Base-by-base conservation (phyloP, 2,113 vertebrate genomes). In the Sinosuthora webbiana region DNA sequence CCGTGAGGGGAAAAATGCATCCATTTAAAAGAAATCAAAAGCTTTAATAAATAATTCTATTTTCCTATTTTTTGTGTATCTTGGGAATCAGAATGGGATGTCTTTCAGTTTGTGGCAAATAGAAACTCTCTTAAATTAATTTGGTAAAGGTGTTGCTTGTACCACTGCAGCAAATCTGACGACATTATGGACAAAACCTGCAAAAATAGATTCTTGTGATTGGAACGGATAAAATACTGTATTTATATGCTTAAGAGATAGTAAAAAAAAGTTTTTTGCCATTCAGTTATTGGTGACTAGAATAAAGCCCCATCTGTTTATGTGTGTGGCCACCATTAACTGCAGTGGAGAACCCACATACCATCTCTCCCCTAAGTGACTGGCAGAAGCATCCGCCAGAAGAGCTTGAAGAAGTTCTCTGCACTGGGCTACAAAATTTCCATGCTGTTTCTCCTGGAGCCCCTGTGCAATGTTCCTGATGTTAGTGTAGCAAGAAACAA, bases 381-480 rank as follows among this genome's bases (percentile, higher is more conserved):
- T 21, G 70, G 14, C 33, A 64, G 37, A 63, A 53, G 22, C 17
- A 18, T 41, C 24, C 25, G 37, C 23, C 12, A 6, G 7, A 17
- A 24, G 28, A 30, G 5, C 42, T 52, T 69, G 62, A 47, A 55
- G 41, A n/a, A 31, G 20, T 25, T 52, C 10, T 52, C 39, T 57
- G 24, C 21, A 4, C 4, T 30, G 27, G 33, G 11, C 67, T 75
- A 11, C 37, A 47, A 3, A n/a, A 33, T 39, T 44, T 49, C n/a
- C 19, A 15, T 13, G 21, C 10, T 0, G 0, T 25, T 37, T 33
- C 28, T 50, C 31, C 39, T 33, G 55, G 44, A 37, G 23, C 21
- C 4, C 0, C 47, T 62, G 31, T 70, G 50, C 60, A 56, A 37
- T 8, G 5, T 60, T 65, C n/a, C 57, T 9, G 1, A 5, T 35